Evolutionary conservation across 2,888 invertebrate species (phyloP), one percentile per base, ranked within the genome.

Genomic region (Epinotia ramella): DNA sequence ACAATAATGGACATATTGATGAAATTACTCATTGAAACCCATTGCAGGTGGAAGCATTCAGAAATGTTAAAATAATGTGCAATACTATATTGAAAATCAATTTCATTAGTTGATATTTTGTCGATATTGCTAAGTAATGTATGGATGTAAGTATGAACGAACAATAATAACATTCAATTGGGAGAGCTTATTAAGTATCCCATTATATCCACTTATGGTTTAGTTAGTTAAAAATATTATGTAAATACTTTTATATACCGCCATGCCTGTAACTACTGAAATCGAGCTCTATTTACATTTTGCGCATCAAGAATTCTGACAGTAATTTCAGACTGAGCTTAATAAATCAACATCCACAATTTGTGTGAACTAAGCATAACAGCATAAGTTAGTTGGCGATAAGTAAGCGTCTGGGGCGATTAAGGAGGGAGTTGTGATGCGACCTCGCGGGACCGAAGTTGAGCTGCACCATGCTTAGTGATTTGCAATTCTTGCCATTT

Each of bases 281-380:
- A 66, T 65, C 66, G 64, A 64, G 60, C 59, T 60, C 13, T 75
- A 75, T 75, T 75, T 70, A 70, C 49, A 74, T 70, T 70, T 16
- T 18, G 46, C 53, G 60, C 70, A 75, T 75, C 65, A 53, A 63
- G 70, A 62, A 75, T 75, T 75, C 75, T 75, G 70, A 53, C 66
- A 71, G 75, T 66, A 60, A 64, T 75, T 60, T 70, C 59, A 71
- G 70, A 60, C 64, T 57, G 44, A 56, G 70, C 70, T 75, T 75
- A 75, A 71, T 71, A 75, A 77, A 77, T 77, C 73, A 77, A 73
- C 77, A 73, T 77, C 73, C 20, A 70, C 69, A 69, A 77, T 73
- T 77, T 77, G 73, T 72, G 75, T 64, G 74, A 77, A 77, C 77
- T 77, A 77, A 77, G 49, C 73, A 73, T 74, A 77, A 73, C 75